Base-by-base conservation (phyloP, 2,797 vertebrate genomes). In the Dendrocincla fuliginosa region DNA sequence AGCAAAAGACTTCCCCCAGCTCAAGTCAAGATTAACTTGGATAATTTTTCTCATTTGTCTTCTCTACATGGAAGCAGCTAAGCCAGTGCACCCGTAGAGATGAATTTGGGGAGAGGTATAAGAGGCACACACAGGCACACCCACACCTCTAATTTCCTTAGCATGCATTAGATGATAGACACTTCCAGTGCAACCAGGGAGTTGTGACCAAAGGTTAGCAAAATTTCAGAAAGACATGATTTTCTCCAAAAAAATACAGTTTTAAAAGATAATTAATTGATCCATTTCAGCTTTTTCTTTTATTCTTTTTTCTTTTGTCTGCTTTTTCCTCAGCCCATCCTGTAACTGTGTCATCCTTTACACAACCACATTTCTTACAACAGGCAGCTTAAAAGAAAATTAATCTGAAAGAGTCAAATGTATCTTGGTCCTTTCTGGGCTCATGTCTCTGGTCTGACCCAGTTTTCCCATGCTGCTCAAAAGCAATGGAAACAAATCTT, bases 401-500 rank as follows among this genome's bases (percentile, higher is more conserved):
- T 74, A 71, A 81, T 92, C 78, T 57, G 52, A 15, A 44, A 27
- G 60, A 60, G n/a, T 46, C 33, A 74, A 41, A 81, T 27, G 25
- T 50, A 8, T 50, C 79, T 65, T n/a, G 42, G 20, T 73, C 37
- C 42, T 77, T 91, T 83, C 85, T 73, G 56, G 42, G 28, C 46
- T 69, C 10, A 0, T 16, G 27, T 68, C 75, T 87, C 67, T 86
- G 74, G 67, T 69, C 59, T 44, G 74, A 76, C 56, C 59, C 16
- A 10, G 37, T 61, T 80, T 81, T 65, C 18, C 60, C 42, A 42
- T 30, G 74, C 44, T 75, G 64, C 77, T 84, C 69, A 8, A 84
- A 73, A 93, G 44, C n/a, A 95, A 28, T 63, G 39, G 61, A 74
- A 82, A 84, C 55, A 91, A 81, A 84, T 78, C 69, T 84, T 74